Percentiles rank a stretch among this genome's conserved stretches.
Evolutionary conservation across 2,113 vertebrate genomes (phyloP).

Genomic region (Melanostigma gelatinosum): DNA sequence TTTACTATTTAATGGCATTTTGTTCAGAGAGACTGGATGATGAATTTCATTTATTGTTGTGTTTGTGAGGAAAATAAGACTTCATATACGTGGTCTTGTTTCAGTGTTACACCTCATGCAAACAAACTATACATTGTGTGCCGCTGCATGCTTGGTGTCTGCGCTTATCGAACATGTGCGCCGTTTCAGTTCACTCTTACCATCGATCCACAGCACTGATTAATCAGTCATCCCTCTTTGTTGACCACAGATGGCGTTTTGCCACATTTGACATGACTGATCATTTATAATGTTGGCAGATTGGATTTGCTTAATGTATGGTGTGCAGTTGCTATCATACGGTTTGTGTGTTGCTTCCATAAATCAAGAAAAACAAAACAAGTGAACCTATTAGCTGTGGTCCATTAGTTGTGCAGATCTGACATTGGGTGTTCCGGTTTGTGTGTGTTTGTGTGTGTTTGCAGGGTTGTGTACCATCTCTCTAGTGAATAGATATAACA

Average conservation of each 20-base stretch:
- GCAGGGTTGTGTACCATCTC: constrained; percentile 10
- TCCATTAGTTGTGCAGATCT: constrained; percentile 40
- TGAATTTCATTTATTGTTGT: background rate
- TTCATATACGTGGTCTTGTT: background rate
- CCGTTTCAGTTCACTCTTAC: background rate
- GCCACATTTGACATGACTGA: constrained; percentile 14
- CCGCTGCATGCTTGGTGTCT: background rate
- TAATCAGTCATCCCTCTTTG: background rate
- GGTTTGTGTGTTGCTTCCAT: constrained; percentile 27
- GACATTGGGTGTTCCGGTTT: constrained; percentile 23
- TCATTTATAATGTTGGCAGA: constrained; percentile 44
- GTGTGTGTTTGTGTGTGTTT: background rate
- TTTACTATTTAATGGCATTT: constrained; percentile 14
- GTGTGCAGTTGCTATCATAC: constrained; percentile 22
- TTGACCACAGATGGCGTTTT: constrained; percentile 15
- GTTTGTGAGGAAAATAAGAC: background rate
- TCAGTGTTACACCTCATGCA: constrained; percentile 9
- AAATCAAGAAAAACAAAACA: constrained; percentile 29
- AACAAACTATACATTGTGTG: background rate
- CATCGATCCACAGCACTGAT: constrained; percentile 9
- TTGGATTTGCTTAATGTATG: constrained; percentile 43
- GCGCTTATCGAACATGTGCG: background rate
- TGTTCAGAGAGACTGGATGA: constrained; percentile 15
- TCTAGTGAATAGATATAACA: constrained; percentile 24
- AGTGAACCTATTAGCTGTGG: constrained; percentile 51